phyloP scores from a whole-genome alignment of 2,113 vertebrate species.

The Salvelinus sp. region DNA sequence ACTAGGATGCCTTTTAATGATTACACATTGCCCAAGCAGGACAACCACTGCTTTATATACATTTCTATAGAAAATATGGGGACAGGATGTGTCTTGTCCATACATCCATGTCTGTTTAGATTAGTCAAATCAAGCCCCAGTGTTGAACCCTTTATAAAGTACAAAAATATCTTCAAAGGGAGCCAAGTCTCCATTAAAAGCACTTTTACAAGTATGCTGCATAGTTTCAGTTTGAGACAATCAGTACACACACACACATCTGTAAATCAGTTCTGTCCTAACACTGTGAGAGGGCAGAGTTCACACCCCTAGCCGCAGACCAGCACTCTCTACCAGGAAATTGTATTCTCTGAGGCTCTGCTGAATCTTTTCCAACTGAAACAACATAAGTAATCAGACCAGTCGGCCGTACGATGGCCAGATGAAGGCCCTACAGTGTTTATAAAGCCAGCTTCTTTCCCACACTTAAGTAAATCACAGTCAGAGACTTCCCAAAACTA shows the following conservation, averaged over 20 bases:
- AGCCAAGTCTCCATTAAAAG: too few species aligned
- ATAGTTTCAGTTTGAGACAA: not conserved
- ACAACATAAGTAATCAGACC: slow-evolving; percentile 51
- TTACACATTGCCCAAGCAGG: not conserved
- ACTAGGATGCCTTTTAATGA: too few species aligned
- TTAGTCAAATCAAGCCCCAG: not conserved
- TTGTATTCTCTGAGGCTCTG: slow-evolving; percentile 36
- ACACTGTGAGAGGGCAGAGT: not conserved
- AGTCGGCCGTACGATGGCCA: slow-evolving; percentile 20
- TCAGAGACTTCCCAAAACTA: slow-evolving; percentile 23
- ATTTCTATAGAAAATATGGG: not conserved
- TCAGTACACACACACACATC: not conserved
- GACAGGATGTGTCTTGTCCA: not conserved
- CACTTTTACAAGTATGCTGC: not conserved
- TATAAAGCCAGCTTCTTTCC: slow-evolving; percentile 44
- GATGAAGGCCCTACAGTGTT: slow-evolving; percentile 42
- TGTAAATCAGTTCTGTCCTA: slow-evolving; percentile 3
- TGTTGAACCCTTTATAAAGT: not conserved
- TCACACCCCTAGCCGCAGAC: slow-evolving; percentile 15
- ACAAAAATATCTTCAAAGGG: not conserved
- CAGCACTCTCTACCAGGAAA: slow-evolving; percentile 32
- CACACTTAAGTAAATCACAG: slow-evolving; percentile 43
- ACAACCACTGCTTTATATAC: not conserved
- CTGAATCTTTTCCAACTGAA: slow-evolving; percentile 52
- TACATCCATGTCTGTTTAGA: not conserved